These are phyloP conservation scores for Drosophila kanekoi DNA, from an alignment of 2,888 invertebrate genomes.

Conservation along the genomic window DNA sequence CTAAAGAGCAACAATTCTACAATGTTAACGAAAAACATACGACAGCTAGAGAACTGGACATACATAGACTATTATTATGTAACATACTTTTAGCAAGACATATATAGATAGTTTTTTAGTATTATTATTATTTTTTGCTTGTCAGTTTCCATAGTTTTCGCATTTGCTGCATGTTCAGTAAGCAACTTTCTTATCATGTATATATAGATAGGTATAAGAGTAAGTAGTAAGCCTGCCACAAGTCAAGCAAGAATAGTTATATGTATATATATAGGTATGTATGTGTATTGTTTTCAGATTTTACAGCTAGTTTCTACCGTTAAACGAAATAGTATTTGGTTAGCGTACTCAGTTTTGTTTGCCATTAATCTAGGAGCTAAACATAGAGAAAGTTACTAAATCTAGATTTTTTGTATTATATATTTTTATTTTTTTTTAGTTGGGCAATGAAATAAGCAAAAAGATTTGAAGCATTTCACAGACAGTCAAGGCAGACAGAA, in stretches of 20 bases:
- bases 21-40: constrained; percentile 65
- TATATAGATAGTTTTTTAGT: constrained; percentile 50
- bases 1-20: constrained; percentile 60
- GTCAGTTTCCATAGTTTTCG: constrained; percentile 36
- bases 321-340: constrained; percentile 50
- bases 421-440: constrained; percentile 7
- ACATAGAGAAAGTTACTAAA: constrained; percentile 45
- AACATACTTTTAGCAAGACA: constrained; percentile 65
- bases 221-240: constrained; percentile 58
- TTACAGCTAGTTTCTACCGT: constrained; percentile 69
- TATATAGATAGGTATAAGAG: constrained; percentile 26
- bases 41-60: constrained; percentile 61
- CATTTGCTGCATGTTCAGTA: constrained; percentile 55
- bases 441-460: constrained; percentile 48
- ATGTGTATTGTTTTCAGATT: constrained; percentile 44
- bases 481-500: constrained; percentile 43
- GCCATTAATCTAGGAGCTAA: constrained; percentile 63
- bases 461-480: constrained; percentile 38
- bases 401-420: constrained; percentile 8
- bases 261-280: constrained; percentile 21
- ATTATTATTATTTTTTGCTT: constrained; percentile 17
- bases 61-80: constrained; percentile 45
- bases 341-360: constrained; percentile 69
- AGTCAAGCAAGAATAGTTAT: constrained; percentile 55
- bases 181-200: constrained; percentile 62